These are phyloP conservation scores for Stratiomys singularior DNA, from an alignment of 2,888 invertebrate species.

Conservation along the genomic window DNA sequence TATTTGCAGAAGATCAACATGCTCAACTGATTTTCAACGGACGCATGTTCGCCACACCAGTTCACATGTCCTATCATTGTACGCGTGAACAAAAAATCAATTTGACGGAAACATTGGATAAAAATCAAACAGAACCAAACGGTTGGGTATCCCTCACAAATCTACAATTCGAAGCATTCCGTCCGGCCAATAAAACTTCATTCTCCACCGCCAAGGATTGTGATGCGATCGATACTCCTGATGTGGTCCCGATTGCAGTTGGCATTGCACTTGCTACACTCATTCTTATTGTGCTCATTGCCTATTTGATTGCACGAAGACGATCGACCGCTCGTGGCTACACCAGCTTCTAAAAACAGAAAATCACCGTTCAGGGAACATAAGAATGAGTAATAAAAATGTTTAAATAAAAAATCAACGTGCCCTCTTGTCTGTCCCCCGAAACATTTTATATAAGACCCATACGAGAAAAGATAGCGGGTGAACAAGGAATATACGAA, in stretches of 20 bases:
- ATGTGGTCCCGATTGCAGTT: constrained; percentile 96
- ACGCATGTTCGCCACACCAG: constrained; percentile 70
- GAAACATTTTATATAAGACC: not conserved
- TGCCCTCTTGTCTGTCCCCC: not conserved
- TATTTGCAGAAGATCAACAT: constrained; percentile 59
- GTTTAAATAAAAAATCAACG: not conserved
- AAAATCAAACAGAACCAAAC: constrained; percentile 53
- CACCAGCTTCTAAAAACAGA: constrained; percentile 84
- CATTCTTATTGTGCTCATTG: constrained; percentile 89
- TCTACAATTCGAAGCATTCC: constrained; percentile 81
- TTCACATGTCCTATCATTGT: constrained; percentile 80
- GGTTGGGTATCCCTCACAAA: constrained; percentile 70
- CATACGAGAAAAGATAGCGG: not conserved
- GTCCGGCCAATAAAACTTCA: constrained; percentile 65
- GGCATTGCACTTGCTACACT: constrained; percentile 92
- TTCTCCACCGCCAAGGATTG: constrained; percentile 82
- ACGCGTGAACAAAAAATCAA: constrained; percentile 70
- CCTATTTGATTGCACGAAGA: constrained; percentile 92
- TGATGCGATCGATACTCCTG: constrained; percentile 77
- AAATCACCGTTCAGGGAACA: not conserved
- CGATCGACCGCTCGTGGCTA: constrained; percentile 86
- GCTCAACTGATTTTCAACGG: constrained; percentile 67
- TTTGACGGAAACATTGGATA: constrained; percentile 63
- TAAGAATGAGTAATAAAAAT: not conserved
- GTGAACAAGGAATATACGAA: not conserved